Evolutionary conservation across 2,888 invertebrate genomes (phyloP).

Genomic region (Hartigia nigra): DNA sequence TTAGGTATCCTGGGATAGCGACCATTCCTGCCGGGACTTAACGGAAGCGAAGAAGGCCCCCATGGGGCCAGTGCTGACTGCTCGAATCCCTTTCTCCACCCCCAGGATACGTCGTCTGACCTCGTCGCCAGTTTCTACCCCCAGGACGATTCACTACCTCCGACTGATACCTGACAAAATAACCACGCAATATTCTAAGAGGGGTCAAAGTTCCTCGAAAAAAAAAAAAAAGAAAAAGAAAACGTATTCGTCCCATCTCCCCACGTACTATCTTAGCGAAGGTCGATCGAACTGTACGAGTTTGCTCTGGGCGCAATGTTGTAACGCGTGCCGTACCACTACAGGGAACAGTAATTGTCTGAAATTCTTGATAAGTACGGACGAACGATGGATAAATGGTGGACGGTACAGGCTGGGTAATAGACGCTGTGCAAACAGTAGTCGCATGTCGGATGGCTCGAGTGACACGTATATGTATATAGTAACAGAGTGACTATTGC

Average conservation of each 20-base stretch:
- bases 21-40: conserved; percentile 49
- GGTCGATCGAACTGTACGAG: background rate
- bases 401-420: conserved; percentile 30
- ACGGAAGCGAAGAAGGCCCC: conserved; percentile 53
- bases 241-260: background rate
- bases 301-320: background rate
- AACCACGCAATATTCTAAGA: background rate
- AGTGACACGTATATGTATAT: conserved; percentile 1
- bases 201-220: background rate
- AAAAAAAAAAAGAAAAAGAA: no score
- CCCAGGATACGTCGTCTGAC: conserved; percentile 46
- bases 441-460: conserved; percentile 41
- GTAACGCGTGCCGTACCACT: background rate
- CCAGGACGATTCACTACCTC: conserved; percentile 12
- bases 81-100: conserved; percentile 53
- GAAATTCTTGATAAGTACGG: conserved; percentile 46
- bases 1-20: conserved; percentile 44
- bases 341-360: conserved; percentile 37
- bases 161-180: conserved; percentile 11
- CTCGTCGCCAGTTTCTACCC: conserved; percentile 26
- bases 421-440: conserved; percentile 46
- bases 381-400: conserved; percentile 38
- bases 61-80: conserved; percentile 56
- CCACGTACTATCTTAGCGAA: background rate
- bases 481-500: background rate